Conservation (phyloP, 2,113 vertebrate species). For the Ictalurus punctatus region DNA sequence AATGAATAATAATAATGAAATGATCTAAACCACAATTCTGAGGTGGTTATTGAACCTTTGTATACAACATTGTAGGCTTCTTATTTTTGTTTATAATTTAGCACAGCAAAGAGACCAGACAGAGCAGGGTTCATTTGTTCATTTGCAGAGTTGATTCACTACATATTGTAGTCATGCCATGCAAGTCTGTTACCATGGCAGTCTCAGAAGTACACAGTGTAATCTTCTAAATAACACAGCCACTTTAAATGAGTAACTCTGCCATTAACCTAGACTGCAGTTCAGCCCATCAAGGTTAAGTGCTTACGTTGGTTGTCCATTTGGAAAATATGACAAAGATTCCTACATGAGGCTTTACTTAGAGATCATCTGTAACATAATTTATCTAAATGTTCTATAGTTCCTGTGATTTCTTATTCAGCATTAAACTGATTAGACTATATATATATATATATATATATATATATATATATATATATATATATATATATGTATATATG, state of each 20-base stretch:
- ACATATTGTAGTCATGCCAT: constrained; percentile 17
- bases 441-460: too few species aligned
- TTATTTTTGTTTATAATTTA: neutral
- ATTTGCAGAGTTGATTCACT: neutral
- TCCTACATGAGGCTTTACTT: neutral
- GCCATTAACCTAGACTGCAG: constrained; percentile 4
- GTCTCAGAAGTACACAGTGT: neutral
- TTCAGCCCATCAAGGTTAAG: constrained; percentile 23
- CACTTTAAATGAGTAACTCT: neutral
- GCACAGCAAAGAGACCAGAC: neutral
- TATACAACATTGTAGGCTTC: neutral
- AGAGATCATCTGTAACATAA: neutral
- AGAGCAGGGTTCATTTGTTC: neutral
- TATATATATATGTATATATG: too few species aligned
- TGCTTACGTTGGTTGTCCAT: constrained; percentile 19
- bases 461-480: too few species aligned
- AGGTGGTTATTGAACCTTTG: neutral
- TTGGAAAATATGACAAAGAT: constrained; percentile 1
- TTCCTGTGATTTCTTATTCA: neutral
- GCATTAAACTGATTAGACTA: neutral
- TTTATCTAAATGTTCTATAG: neutral
- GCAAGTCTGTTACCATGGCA: constrained; percentile 32
- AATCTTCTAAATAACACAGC: neutral
- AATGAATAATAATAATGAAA: neutral
- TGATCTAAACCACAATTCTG: neutral